Base-by-base conservation (phyloP, 1,140 invertebrate species). In the Lasioglossum albipes region DNA sequence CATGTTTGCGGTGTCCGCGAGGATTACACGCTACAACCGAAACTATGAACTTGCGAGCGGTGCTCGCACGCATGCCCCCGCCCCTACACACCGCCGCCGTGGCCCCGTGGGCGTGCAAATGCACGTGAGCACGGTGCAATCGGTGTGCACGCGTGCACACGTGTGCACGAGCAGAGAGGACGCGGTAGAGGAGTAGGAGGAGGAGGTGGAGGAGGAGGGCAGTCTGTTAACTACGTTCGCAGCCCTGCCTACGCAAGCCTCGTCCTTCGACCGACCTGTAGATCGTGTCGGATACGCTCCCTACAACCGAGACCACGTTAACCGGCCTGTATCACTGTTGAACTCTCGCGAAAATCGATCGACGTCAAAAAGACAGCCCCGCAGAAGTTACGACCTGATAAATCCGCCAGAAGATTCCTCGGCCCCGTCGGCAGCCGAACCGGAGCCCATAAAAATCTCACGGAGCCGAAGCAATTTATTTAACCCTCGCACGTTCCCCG, bases 11-110 rank as follows among this genome's bases (percentile, higher is more conserved):
- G 92, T 91, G 91, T 93, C 92, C 92, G 88, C 89, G 88, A 92
- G 92, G 92, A 93, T 93, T 92, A 93, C 91, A 92, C 91, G 89
- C 89, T 92, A 91, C 89, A 92, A 91, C 91, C 92, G 89, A 93
- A 93, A 93, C 92, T 92, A 93, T 91, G 89, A 91, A 91, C 89
- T 90, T 76, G 85, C 68, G 71, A 42, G 74, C 36, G 61, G 62
- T 22, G 41, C 22, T 10, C 36, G 7, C 61, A 64, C 13, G 59
- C 20, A 31, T n/a, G 61, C 45, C 2, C 18, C 16, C 18, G 6
- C 52, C 13, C 16, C 16, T 27, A 27, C 52, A 0, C 13, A 1
- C 16, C 52, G 13, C 18, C 16, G 12, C 13, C 4, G 13, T 54
- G 5, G 52, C 18, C 16, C 16, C 16, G 52, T 54, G 52, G 52